Evolutionary conservation across 2,888 invertebrate genomes (phyloP), one percentile per base, ranked within the genome.

Genomic region (Psococerastis gibbosa): DNA sequence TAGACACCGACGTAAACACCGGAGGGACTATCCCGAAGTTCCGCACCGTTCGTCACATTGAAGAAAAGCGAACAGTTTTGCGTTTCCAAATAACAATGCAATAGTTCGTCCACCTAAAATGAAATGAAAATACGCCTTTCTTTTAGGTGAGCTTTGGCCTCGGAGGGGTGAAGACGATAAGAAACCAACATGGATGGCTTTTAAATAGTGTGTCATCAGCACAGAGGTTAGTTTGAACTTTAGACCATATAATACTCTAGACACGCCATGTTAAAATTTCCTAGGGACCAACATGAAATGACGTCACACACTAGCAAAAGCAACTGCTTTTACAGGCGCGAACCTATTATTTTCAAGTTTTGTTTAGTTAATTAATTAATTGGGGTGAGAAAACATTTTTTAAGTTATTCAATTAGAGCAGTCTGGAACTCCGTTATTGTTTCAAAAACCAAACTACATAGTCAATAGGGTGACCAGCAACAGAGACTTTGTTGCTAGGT

Each of bases 71-170:
- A 67, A 55, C 89, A 89, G 45, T 77, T 71, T 11, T 77, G 70
- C 49, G 75, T 75, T 43, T 69, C 64, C 47, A 85, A 58, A 57
- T 81, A 87, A 58, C 89, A 89, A 56, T 76, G 68, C 16, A 88
- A 62, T 55, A 88, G 67, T 55, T 84, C 79, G 59, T 81, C 75
- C 1, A 78, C 67, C 71, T 75, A 53, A 46, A 52, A 45, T 35
- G 45, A 16, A 15, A 49, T 52, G 52, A 49, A 60, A 59, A 50
- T 60, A 54, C 23, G 49, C 47, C 15, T 35, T n/a, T n/a, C n/a
- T n/a, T n/a, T n/a, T n/a, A n/a, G n/a, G n/a, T n/a, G n/a, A n/a
- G n/a, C n/a, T n/a, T n/a, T n/a, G n/a, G n/a, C n/a, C n/a, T n/a
- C n/a, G n/a, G n/a, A n/a, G n/a, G n/a, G n/a, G n/a, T n/a, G n/a